Conservation (phyloP, 1,140 invertebrate genomes). For the Dolichoris vasculosae region DNA sequence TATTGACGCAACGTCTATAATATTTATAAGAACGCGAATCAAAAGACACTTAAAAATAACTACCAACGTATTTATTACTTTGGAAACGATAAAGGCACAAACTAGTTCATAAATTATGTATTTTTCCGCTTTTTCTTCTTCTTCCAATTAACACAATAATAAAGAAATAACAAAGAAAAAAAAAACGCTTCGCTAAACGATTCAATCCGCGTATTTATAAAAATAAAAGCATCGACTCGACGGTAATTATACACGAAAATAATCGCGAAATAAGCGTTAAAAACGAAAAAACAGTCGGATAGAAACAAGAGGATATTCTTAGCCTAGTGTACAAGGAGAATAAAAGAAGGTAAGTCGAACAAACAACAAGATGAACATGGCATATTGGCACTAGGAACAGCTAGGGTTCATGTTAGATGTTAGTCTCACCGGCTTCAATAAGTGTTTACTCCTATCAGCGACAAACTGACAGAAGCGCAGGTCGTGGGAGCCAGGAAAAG, state of each 20-base stretch:
- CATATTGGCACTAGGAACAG: constrained; percentile 65
- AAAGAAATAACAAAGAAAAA: background rate
- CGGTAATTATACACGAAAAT: no score
- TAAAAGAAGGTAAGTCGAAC: constrained; percentile 27
- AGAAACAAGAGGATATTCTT: constrained; percentile 42
- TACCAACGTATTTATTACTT: no score
- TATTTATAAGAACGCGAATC: no score
- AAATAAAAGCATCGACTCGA: background rate
- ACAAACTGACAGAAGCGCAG: constrained; percentile 95
- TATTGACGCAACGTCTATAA: no score
- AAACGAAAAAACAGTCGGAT: background rate
- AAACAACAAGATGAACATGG: constrained; percentile 52
- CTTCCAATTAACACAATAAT: background rate
- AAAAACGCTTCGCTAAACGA: background rate
- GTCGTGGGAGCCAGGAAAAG: constrained; percentile 95
- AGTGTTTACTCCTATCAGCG: constrained; percentile 93
- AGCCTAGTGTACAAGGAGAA: constrained; percentile 29
- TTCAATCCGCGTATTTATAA: background rate
- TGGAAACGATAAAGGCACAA: no score
- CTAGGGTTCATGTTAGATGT: constrained; percentile 72
- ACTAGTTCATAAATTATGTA: no score
- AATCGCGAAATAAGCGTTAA: background rate
- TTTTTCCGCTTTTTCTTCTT: no score
- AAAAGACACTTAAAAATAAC: no score
- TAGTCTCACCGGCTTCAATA: constrained; percentile 93